Evolutionary conservation across 2,797 vertebrate species (phyloP).

Genomic region (Brachyrhaphis roseni): DNA sequence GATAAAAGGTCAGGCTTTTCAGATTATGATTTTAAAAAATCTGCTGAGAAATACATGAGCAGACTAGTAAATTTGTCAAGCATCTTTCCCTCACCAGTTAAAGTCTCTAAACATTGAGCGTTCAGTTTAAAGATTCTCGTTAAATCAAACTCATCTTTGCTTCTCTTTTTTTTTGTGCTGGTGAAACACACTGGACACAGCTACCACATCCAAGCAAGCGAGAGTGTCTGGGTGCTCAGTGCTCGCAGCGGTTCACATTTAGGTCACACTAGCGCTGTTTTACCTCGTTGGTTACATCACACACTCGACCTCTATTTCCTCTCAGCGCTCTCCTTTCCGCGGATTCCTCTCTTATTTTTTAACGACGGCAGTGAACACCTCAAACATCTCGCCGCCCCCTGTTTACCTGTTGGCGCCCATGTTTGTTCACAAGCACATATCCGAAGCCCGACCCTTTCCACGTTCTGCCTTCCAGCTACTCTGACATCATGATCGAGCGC

Average conservation of each 20-base stretch:
- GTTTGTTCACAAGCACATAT: background rate
- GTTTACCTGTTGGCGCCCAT: background rate
- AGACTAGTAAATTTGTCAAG: background rate
- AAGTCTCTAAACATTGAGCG: background rate
- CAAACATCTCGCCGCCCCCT: background rate
- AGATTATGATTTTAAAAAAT: background rate
- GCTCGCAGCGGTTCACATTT: constrained; percentile 75
- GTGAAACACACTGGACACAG: constrained; percentile 25
- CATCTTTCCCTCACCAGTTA: background rate
- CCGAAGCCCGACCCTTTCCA: constrained; percentile 5
- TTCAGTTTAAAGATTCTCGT: background rate
- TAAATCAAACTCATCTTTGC: background rate
- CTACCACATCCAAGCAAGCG: background rate
- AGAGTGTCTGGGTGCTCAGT: constrained; percentile 21
- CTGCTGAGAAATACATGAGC: background rate
- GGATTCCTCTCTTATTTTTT: constrained; percentile 25
- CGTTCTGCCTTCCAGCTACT: constrained; percentile 82
- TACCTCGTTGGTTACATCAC: constrained; percentile 70
- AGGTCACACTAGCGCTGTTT: constrained; percentile 68
- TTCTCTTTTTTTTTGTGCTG: constrained; percentile 18
- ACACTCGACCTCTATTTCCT: constrained; percentile 44
- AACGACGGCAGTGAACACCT: constrained; percentile 4
- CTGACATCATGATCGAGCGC: constrained; percentile 92
- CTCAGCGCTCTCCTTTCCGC: constrained; percentile 14
- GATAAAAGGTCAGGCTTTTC: background rate